A percentile compares a stretch with the other conserved stretches of the same genome.
These are phyloP conservation scores for Sisyra terminalis DNA, from an alignment of 2,888 invertebrate genomes.

Conservation along the genomic window DNA sequence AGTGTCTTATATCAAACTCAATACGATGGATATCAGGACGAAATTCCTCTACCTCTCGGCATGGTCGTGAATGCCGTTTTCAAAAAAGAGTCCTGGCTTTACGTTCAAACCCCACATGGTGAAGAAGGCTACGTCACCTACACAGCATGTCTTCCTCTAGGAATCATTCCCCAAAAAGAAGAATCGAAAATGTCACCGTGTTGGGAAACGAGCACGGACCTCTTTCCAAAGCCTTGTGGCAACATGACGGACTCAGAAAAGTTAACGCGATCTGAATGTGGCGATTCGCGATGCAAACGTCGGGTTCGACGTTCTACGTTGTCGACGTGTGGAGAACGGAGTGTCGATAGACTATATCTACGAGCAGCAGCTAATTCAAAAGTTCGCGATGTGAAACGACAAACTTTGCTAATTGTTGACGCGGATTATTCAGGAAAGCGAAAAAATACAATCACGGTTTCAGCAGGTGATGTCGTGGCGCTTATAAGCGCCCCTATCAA, in stretches of 20 bases:
- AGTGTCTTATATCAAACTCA: conserved; percentile 59
- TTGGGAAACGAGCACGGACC: conserved; percentile 69
- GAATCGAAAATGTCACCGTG: conserved; percentile 48
- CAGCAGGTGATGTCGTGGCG: conserved; percentile 59
- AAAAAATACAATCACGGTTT: conserved; percentile 40
- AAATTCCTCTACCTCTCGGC: conserved; percentile 55
- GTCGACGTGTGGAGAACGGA: conserved; percentile 44
- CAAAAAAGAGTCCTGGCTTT: conserved; percentile 71
- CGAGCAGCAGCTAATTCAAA: conserved; percentile 38
- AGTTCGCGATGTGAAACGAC: conserved; percentile 29
- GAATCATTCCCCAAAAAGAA: conserved; percentile 32
- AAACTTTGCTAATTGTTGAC: conserved; percentile 53
- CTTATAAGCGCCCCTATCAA: conserved; percentile 36
- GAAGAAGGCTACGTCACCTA: conserved; percentile 72
- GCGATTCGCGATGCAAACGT: conserved; percentile 31
- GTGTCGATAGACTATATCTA: conserved; percentile 55
- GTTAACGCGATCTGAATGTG: conserved; percentile 48
- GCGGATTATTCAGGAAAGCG: conserved; percentile 45
- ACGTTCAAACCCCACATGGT: conserved; percentile 71
- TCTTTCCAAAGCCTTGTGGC: conserved; percentile 65
- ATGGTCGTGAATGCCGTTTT: conserved; percentile 79
- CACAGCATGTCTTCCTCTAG: conserved; percentile 59
- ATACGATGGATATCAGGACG: conserved; percentile 47
- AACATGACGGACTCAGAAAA: conserved; percentile 71
- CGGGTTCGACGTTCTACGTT: conserved; percentile 18